Percentiles rank a stretch among this genome's conserved stretches.
Conservation (phyloP, 2,113 vertebrate genomes). For the Girardinichthys multiradiatus region DNA sequence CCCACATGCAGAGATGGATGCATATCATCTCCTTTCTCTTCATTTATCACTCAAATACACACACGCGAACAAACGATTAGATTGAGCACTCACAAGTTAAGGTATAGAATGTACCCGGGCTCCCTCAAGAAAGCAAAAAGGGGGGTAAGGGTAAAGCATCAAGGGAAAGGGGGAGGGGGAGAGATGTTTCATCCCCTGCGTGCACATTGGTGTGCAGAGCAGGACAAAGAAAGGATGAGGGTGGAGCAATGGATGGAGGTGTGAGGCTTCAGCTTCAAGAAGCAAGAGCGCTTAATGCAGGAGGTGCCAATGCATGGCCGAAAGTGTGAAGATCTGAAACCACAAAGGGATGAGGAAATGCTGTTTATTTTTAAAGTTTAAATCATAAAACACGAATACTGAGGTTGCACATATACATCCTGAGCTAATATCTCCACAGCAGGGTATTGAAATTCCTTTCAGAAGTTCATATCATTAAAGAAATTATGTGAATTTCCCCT, state of each 20-base stretch:
- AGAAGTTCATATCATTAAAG: not conserved
- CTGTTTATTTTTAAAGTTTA: constrained; percentile 5
- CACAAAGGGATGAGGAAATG: not conserved
- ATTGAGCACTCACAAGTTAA: constrained; percentile 35
- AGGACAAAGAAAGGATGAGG: constrained; percentile 71
- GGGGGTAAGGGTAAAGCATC: constrained; percentile 9
- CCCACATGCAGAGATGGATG: constrained; percentile 46
- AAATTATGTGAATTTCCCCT: not conserved
- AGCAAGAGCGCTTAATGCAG: constrained; percentile 17
- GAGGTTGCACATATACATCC: not conserved
- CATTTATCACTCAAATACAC: constrained; percentile 56
- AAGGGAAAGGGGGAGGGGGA: constrained; percentile 45
- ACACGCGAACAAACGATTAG: constrained; percentile 19
- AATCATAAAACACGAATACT: constrained; percentile 5
- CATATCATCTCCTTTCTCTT: constrained; percentile 53
- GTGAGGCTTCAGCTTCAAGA: constrained; percentile 14
- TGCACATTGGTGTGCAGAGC: constrained; percentile 58
- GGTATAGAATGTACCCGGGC: constrained; percentile 31
- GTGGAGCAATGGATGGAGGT: constrained; percentile 48
- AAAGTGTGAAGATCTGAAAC: constrained; percentile 9
- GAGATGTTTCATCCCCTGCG: constrained; percentile 52
- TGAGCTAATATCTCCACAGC: not conserved
- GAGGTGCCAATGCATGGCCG: constrained; percentile 21
- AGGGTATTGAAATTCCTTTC: not conserved
- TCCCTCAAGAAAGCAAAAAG: constrained; percentile 44